These are phyloP conservation scores for Cantharis rustica DNA, from an alignment of 2,888 invertebrate genomes.

Conservation along the genomic window DNA sequence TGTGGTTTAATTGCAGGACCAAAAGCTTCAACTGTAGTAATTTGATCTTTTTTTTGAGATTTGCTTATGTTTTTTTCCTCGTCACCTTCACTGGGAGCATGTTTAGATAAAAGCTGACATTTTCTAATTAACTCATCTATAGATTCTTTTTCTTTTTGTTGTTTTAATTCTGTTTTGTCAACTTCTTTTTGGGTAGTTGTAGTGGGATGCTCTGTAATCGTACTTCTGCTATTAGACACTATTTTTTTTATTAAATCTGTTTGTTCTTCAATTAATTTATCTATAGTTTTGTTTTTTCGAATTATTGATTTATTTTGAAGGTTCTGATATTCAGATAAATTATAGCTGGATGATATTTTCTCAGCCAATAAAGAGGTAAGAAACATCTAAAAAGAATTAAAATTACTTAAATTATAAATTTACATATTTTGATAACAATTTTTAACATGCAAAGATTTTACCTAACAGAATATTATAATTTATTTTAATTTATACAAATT, in stretches of 20 bases:
- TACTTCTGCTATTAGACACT: constrained; percentile 35
- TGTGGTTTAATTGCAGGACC: constrained; percentile 24
- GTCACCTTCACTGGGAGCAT: neutral
- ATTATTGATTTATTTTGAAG: constrained; percentile 7
- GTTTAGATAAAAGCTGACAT: constrained; percentile 42
- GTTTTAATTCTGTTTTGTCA: constrained; percentile 14
- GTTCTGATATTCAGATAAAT: constrained; percentile 6
- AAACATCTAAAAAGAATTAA: neutral
- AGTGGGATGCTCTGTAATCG: constrained; percentile 34
- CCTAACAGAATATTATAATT: neutral
- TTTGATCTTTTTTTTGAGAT: neutral
- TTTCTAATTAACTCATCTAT: constrained; percentile 46
- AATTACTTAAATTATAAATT: neutral
- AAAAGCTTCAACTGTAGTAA: constrained; percentile 21
- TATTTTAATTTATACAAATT: neutral
- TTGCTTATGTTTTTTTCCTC: neutral
- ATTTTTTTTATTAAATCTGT: constrained; percentile 51
- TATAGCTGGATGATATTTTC: neutral
- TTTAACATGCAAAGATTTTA: too few species aligned
- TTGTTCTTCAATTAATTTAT: constrained; percentile 48
- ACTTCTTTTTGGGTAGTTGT: constrained; percentile 33
- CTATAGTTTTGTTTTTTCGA: constrained; percentile 37
- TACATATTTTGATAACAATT: neutral
- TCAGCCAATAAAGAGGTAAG: neutral
- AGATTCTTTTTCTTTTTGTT: constrained; percentile 32